Evolutionary conservation across 2,113 vertebrate genomes (phyloP).

Genomic region (Chinchilla lanigera): DNA sequence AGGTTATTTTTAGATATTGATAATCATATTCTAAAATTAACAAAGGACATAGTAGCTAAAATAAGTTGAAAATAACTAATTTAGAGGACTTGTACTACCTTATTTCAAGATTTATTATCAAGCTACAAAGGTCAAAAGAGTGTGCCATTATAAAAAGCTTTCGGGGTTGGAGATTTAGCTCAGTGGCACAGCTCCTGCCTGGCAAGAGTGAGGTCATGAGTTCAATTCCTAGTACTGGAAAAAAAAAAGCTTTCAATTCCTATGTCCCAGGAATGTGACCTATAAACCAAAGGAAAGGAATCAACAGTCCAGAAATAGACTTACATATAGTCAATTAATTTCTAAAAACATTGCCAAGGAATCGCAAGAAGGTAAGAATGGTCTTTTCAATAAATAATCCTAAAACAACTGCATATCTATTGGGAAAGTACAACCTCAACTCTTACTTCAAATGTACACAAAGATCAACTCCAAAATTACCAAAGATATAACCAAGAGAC

Average conservation of each 20-base stretch:
- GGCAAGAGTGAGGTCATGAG: too few species aligned
- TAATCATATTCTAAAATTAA: background rate
- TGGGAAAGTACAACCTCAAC: background rate
- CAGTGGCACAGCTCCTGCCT: too few species aligned
- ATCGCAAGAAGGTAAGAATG: background rate
- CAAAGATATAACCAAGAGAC: background rate
- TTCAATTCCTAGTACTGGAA: too few species aligned
- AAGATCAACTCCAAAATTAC: conserved; percentile 11
- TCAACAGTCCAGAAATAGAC: background rate
- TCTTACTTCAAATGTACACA: background rate
- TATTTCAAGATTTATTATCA: background rate
- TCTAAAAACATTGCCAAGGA: background rate
- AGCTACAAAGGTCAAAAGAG: background rate
- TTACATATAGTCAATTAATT: background rate
- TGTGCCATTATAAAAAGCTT: background rate
- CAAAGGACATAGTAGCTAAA: background rate
- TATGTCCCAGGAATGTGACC: too few species aligned
- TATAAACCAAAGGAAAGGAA: background rate
- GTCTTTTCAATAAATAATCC: background rate
- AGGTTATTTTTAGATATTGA: conserved; percentile 20
- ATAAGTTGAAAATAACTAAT: background rate
- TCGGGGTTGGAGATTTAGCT: too few species aligned
- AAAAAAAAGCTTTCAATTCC: too few species aligned
- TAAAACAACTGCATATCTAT: background rate
- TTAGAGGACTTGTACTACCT: background rate